These are phyloP conservation scores for Patella ulyssiponensis DNA, from an alignment of 2,888 invertebrate species.

Conservation along the genomic window DNA sequence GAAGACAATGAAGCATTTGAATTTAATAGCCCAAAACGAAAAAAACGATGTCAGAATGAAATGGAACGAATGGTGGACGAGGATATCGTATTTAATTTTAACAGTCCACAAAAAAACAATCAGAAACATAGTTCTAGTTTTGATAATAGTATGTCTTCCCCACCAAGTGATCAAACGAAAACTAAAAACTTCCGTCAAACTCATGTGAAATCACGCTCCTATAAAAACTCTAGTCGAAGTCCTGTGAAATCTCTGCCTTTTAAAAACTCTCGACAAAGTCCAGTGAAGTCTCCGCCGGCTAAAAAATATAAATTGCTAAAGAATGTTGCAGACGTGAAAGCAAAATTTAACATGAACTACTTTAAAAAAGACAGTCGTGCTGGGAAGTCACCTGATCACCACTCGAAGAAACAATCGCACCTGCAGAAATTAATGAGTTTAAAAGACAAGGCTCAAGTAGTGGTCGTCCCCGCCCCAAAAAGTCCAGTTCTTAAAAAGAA, in stretches of 20 bases:
- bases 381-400: not conserved
- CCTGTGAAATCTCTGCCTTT: too few relatives aligned
- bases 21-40: not conserved
- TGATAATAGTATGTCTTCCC: not conserved
- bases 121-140: conserved; percentile 33
- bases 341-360: not conserved
- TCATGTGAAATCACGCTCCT: not conserved
- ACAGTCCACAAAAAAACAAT: conserved; percentile 49
- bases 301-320: too few relatives aligned
- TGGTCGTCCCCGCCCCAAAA: too few relatives aligned
- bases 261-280: too few relatives aligned
- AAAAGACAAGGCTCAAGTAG: too few relatives aligned
- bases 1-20: not conserved
- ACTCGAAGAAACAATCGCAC: too few relatives aligned
- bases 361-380: conserved; percentile 7
- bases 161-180: not conserved
- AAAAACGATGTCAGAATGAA: not conserved
- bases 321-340: not conserved
- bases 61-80: conserved; percentile 30
- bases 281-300: too few relatives aligned
- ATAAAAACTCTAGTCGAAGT: not conserved
- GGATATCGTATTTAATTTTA: conserved; percentile 50
- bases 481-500: too few relatives aligned
- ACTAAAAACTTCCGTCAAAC: not conserved
- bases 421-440: too few relatives aligned